Evolutionary conservation across 2,113 vertebrate genomes (phyloP), one percentile per base, ranked within the genome.

Genomic region (Pangasianodon hypophthalmus): DNA sequence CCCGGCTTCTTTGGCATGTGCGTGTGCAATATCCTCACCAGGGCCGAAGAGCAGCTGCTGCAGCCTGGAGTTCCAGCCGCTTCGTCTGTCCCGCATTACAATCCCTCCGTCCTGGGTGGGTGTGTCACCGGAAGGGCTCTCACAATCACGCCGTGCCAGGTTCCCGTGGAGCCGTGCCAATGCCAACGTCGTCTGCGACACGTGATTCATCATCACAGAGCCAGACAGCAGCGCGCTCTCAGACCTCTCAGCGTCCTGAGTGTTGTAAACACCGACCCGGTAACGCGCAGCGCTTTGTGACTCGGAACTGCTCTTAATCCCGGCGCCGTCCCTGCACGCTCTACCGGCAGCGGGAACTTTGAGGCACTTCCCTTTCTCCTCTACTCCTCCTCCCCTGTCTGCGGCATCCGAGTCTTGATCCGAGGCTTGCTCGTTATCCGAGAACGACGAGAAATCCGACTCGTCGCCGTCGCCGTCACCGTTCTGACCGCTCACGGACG

Each of bases 381-480:
- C 52, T 85, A 54, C 91, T 91, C 24, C 46, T 50, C 75, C 44
- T 24, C 41, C 73, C 26, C 94, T 92, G 71, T 94, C 94, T 18
- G 91, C 87, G 11, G 95, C 84, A 84, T 96, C 96, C 92, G 95
- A 92, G 92, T 96, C 96, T 58, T 94, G 95, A 67, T 96, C 96
- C 48, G 87, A 88, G 11, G 24, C 46, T 91, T 96, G 96, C 10
- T 97, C 96, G 86, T 96, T 96, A n/a, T 98, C 97, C 16, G 97
- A 97, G 86, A 97, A 96, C 58, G 97, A 97, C 0, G 97, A 98
- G 71, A 97, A 96, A 41, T 98, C 97, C 0, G 97, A 97, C 50
- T 97, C 82, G 82, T 84, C 81, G 1, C 67, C 97, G 67, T 94
- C 95, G 2, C 75, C 97, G 67, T 94, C 95, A 0, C 75, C 97